phyloP scores from a whole-genome alignment of 2,113 vertebrate genomes.

The Tenrec ecaudatus region DNA sequence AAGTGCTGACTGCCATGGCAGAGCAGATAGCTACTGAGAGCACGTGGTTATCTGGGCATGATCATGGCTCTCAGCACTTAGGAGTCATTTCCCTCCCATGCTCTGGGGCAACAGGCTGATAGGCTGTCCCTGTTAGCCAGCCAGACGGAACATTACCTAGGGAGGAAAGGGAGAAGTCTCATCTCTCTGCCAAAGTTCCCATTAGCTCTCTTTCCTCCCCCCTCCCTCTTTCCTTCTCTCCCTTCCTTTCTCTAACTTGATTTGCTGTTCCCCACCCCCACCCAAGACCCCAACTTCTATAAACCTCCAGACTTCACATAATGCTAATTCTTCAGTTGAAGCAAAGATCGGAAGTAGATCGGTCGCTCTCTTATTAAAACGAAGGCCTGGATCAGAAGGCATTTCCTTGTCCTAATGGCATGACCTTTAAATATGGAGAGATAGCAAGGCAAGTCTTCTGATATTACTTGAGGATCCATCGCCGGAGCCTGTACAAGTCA shows the following conservation, averaged over 20 bases:
- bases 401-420: conserved; percentile 37
- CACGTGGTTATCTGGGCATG: background rate
- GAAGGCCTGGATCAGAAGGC: conserved; percentile 41
- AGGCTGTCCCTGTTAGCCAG: background rate
- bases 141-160: background rate
- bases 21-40: fast-evolving
- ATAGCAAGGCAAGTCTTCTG: conserved; percentile 61
- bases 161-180: background rate
- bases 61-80: background rate
- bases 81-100: background rate
- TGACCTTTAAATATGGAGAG: conserved; percentile 76
- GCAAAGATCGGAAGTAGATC: background rate
- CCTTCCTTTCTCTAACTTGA: background rate
- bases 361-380: conserved; percentile 56
- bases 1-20: background rate
- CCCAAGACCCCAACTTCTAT: background rate
- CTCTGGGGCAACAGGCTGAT: background rate
- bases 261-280: background rate
- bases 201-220: background rate
- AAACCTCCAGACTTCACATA: conserved; percentile 18
- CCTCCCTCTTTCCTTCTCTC: background rate
- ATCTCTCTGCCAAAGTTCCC: background rate
- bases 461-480: conserved; percentile 62
- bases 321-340: conserved; percentile 54
- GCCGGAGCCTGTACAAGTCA: background rate